A percentile compares a stretch with the other conserved stretches of the same genome.
phyloP scores from a whole-genome alignment of 1,140 invertebrate genomes.

The Zaprionus nigranus region DNA sequence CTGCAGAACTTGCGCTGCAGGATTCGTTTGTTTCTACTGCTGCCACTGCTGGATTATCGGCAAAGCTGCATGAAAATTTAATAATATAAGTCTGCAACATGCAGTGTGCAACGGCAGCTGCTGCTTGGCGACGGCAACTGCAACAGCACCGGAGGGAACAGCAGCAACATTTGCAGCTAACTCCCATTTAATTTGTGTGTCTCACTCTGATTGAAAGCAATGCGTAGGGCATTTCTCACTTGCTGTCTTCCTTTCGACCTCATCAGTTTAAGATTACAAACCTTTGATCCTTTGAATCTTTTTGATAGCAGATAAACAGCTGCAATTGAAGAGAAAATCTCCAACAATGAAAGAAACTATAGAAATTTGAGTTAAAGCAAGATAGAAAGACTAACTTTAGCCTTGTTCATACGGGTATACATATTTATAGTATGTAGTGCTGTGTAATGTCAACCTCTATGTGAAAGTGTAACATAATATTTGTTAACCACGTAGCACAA shows the following conservation, averaged over 20 bases:
- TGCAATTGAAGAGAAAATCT: neutral
- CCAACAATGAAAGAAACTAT: no score
- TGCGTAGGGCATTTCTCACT: constrained; percentile 40
- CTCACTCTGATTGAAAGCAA: constrained; percentile 45
- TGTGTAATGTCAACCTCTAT: no score
- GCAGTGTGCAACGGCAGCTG: constrained; percentile 29
- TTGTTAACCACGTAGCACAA: no score
- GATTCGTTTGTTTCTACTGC: constrained; percentile 62
- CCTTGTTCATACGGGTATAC: no score
- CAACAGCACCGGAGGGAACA: constrained; percentile 4
- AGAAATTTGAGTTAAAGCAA: no score
- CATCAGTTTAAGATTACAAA: neutral
- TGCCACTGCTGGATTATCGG: constrained; percentile 62
- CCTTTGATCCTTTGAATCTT: no score
- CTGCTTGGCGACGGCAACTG: constrained; percentile 15
- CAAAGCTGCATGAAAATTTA: constrained; percentile 80
- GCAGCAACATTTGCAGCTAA: constrained; percentile 38
- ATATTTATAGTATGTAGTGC: no score
- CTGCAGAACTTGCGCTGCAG: constrained; percentile 60
- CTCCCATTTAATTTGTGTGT: constrained; percentile 66
- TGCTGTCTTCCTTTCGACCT: neutral
- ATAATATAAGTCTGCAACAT: constrained; percentile 62
- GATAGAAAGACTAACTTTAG: no score
- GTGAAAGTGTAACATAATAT: no score
- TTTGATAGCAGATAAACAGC: constrained; percentile 3